Percentiles rank a stretch among this genome's conserved stretches.
These are phyloP conservation scores for Aix galericulata DNA, from an alignment of 2,113 vertebrate genomes.

Conservation along the genomic window DNA sequence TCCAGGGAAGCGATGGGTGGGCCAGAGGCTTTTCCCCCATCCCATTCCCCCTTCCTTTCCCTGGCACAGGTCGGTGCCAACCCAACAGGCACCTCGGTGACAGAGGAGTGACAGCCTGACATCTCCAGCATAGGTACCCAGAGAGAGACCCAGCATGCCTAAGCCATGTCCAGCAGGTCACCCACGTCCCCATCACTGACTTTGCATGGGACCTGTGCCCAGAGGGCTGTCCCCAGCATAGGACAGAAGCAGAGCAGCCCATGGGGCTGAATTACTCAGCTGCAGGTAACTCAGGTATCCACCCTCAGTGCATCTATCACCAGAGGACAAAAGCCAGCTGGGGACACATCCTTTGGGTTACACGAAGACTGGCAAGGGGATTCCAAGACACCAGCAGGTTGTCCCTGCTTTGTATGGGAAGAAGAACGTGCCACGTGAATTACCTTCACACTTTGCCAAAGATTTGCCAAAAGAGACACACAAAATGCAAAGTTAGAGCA, in stretches of 20 bases:
- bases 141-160: not conserved
- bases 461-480: not conserved
- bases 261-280: not conserved
- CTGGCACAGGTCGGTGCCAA: not conserved
- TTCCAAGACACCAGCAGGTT: not conserved
- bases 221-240: not conserved
- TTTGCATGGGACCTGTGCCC: not conserved
- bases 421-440: not conserved
- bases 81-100: not conserved
- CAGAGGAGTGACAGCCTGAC: not conserved
- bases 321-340: too few relatives aligned
- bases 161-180: not conserved
- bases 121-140: not conserved
- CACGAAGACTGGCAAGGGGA: not conserved
- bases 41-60: not conserved
- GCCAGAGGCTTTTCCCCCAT: not conserved
- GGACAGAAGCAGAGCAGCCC: not conserved
- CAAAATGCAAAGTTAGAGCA: not conserved
- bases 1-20: not conserved
- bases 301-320: too few relatives aligned
- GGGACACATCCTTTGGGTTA: not conserved
- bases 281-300: not conserved
- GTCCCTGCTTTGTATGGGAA: not conserved
- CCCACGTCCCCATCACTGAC: not conserved
- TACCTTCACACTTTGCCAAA: accelerated